Conservation (phyloP, 2,797 vertebrate species). For the Girardinus metallicus region DNA sequence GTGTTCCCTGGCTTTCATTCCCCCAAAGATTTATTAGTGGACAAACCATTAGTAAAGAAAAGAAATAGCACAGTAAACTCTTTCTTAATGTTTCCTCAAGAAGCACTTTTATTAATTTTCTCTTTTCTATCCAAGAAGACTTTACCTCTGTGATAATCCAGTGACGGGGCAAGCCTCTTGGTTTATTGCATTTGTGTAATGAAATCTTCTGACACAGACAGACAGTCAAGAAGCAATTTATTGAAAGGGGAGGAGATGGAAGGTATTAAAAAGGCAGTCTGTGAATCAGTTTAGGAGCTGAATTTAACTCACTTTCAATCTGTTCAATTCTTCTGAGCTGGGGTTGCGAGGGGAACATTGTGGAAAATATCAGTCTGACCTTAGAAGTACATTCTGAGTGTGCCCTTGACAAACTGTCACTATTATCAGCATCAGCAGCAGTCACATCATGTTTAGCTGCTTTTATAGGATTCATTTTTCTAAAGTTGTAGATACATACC, state of each 20-base stretch:
- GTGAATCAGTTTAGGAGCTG: constrained; percentile 39
- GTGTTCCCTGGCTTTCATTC: constrained; percentile 42
- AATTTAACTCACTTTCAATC: constrained; percentile 49
- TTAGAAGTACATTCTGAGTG: constrained; percentile 14
- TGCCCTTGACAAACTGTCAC: constrained; percentile 23
- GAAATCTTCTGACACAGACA: constrained; percentile 76
- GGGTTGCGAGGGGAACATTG: not conserved
- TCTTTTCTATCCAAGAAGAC: constrained; percentile 68
- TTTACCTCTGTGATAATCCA: constrained; percentile 77
- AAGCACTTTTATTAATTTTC: constrained; percentile 76
- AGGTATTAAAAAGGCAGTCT: constrained; percentile 32
- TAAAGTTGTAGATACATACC: not conserved
- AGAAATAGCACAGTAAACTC: constrained; percentile 24
- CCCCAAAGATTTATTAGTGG: constrained; percentile 63
- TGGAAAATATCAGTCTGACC: constrained; percentile 2
- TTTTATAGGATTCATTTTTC: not conserved
- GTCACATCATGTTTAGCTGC: not conserved
- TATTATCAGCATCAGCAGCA: not conserved
- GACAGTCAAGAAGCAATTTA: constrained; percentile 54
- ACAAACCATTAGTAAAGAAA: constrained; percentile 64
- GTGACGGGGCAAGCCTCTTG: constrained; percentile 69
- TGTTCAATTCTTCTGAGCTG: constrained; percentile 18
- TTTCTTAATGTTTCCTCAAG: constrained; percentile 65
- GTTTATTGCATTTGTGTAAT: constrained; percentile 82
- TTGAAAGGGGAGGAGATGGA: constrained; percentile 36